These are phyloP conservation scores for Rhinatrema bivittatum DNA, from an alignment of 2,797 vertebrate species.

Conservation along the genomic window DNA sequence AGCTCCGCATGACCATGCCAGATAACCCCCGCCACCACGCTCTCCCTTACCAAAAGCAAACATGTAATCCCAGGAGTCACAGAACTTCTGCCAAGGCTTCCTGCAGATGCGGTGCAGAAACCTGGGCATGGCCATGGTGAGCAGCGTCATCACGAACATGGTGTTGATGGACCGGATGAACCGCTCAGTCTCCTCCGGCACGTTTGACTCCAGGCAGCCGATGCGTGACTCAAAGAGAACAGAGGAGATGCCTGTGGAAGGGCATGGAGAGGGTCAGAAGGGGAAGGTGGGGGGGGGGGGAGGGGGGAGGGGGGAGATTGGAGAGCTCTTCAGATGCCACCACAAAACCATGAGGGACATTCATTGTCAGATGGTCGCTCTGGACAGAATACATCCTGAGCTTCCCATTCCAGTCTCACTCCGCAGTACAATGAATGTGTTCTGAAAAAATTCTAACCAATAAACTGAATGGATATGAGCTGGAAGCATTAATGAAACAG, in stretches of 20 bases:
- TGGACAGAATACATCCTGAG: too few relatives aligned
- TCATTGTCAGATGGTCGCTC: not conserved
- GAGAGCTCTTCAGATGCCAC: rapidly evolving
- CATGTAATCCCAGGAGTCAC: constrained; percentile 84
- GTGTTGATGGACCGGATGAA: constrained; percentile 83
- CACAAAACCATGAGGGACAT: not conserved
- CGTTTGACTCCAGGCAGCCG: constrained; percentile 71
- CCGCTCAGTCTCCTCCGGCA: constrained; percentile 70
- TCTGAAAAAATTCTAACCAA: too few relatives aligned
- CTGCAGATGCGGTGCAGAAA: constrained; percentile 74
- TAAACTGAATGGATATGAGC: too few relatives aligned
- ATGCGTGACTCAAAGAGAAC: constrained; percentile 83
- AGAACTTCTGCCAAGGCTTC: constrained; percentile 76
- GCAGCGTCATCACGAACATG: constrained; percentile 81
- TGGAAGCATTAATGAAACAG: too few relatives aligned
- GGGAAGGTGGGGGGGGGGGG: not conserved
- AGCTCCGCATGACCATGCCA: too few relatives aligned
- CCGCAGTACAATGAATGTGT: too few relatives aligned
- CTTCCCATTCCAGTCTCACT: too few relatives aligned
- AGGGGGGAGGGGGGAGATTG: too few relatives aligned
- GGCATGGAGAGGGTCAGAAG: constrained; percentile 3
- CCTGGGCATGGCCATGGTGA: constrained; percentile 84
- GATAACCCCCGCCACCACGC: too few relatives aligned
- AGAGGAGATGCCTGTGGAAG: constrained; percentile 69
- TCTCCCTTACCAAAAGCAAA: constrained; percentile 86